Evolutionary conservation across 2,888 invertebrate species (phyloP).

Genomic region (Leptinotarsa rubiginosa): DNA sequence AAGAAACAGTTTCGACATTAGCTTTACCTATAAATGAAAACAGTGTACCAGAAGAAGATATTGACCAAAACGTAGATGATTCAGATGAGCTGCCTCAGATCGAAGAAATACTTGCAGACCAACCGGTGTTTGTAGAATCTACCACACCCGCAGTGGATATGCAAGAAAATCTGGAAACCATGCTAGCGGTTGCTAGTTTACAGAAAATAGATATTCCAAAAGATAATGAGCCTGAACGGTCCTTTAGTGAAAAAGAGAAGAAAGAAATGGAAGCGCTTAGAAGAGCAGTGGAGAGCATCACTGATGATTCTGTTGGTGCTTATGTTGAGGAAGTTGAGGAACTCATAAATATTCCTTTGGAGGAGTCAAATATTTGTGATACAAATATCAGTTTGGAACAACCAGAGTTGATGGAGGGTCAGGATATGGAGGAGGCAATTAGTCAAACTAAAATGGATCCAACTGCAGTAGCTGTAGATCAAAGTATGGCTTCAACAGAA

Average conservation of each 20-base stretch:
- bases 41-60: conserved; percentile 17
- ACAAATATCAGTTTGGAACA: neutral
- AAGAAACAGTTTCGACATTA: conserved; percentile 39
- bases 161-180: conserved; percentile 50
- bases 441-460: conserved; percentile 9
- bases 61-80: conserved; percentile 26
- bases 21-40: conserved; percentile 40
- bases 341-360: conserved; percentile 4
- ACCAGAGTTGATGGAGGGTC: neutral
- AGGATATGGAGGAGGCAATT: conserved; percentile 1
- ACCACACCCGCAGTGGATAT: conserved; percentile 31
- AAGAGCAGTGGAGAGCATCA: conserved; percentile 53
- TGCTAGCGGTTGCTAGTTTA: conserved; percentile 50
- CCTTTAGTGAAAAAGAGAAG: conserved; percentile 48
- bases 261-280: conserved; percentile 52
- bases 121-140: conserved; percentile 29
- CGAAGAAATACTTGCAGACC: conserved; percentile 41
- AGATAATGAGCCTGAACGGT: conserved; percentile 32
- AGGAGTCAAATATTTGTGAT: neutral
- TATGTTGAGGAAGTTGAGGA: conserved; percentile 33
- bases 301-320: conserved; percentile 36
- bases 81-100: conserved; percentile 34
- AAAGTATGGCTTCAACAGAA: neutral
- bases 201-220: conserved; percentile 45
- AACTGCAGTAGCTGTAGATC: conserved; percentile 6